Evolutionary conservation across 2,888 invertebrate genomes (phyloP).

Genomic region (Latheticus oryzae): DNA sequence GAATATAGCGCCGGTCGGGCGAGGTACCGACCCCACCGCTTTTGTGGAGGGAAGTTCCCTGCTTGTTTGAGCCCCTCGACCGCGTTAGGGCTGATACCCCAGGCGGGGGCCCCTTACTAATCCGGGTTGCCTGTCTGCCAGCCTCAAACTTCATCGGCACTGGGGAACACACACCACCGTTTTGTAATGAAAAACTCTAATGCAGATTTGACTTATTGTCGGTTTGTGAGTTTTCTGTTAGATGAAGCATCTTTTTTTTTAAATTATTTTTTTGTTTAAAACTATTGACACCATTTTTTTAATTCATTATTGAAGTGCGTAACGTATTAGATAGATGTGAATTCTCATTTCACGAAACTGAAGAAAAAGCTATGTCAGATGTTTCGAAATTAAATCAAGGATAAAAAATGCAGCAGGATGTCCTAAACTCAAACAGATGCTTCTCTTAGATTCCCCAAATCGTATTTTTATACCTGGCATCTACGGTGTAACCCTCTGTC

Average conservation of each 20-base stretch:
- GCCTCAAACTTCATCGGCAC: conserved; percentile 24
- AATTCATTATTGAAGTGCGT: too few species aligned
- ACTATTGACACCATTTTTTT: too few species aligned
- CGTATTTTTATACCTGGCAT: conserved; percentile 22
- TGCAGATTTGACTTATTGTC: conserved; percentile 40
- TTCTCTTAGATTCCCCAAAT: conserved; percentile 6
- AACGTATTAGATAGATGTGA: too few species aligned
- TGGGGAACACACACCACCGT: conserved; percentile 31
- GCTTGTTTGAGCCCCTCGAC: conserved; percentile 38
- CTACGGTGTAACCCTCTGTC: conserved; percentile 5
- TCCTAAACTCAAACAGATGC: conserved; percentile 29
- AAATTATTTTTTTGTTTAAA: too few species aligned
- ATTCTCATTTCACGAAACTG: too few species aligned
- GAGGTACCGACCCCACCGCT: conserved; percentile 38
- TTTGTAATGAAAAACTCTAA: conserved; percentile 44
- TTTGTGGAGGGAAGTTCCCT: conserved; percentile 39
- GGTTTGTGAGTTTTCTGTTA: too few species aligned
- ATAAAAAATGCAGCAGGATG: conserved; percentile 12
- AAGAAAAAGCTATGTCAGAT: too few species aligned
- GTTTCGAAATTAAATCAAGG: too few species aligned
- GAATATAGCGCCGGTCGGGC: conserved; percentile 34
- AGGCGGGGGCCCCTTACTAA: conserved; percentile 47
- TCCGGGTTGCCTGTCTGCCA: conserved; percentile 43
- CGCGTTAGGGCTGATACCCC: conserved; percentile 46
- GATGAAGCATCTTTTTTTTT: too few species aligned